Evolutionary conservation across 2,113 vertebrate species (phyloP).

Genomic region (Sterrhoptilus dennistouni): DNA sequence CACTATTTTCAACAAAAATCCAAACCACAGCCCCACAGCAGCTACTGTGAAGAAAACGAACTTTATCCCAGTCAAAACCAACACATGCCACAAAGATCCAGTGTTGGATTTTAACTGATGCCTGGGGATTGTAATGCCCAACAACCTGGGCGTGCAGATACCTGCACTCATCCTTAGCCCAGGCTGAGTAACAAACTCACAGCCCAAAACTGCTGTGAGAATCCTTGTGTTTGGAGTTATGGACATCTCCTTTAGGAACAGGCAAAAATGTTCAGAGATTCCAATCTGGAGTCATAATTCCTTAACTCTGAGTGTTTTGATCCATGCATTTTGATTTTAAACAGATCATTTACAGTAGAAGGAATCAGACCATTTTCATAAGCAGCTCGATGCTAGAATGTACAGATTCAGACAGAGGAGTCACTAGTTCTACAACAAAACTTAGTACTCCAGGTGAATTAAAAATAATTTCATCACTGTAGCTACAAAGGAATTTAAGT

Average conservation of each 20-base stretch:
- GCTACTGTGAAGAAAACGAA: background rate
- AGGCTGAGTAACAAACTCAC: background rate
- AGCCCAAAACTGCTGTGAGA: background rate
- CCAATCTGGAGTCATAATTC: background rate
- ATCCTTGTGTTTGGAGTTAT: background rate
- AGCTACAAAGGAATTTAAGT: constrained; percentile 45
- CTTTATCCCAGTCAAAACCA: background rate
- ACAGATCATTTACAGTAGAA: background rate
- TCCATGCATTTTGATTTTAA: background rate
- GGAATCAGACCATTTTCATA: background rate
- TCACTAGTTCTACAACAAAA: background rate
- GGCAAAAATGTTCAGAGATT: background rate
- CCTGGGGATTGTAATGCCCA: accelerated
- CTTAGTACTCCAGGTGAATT: background rate
- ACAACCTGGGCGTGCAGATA: background rate
- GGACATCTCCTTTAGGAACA: background rate
- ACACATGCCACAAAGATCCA: background rate
- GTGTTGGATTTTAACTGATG: background rate
- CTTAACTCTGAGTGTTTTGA: background rate
- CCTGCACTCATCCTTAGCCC: background rate
- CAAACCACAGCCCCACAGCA: background rate
- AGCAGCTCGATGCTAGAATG: background rate
- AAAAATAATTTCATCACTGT: background rate
- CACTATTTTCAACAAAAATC: background rate
- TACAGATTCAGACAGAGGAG: background rate